Evolutionary conservation across 2,888 invertebrate species (phyloP).

Genomic region (Papilio protenor): DNA sequence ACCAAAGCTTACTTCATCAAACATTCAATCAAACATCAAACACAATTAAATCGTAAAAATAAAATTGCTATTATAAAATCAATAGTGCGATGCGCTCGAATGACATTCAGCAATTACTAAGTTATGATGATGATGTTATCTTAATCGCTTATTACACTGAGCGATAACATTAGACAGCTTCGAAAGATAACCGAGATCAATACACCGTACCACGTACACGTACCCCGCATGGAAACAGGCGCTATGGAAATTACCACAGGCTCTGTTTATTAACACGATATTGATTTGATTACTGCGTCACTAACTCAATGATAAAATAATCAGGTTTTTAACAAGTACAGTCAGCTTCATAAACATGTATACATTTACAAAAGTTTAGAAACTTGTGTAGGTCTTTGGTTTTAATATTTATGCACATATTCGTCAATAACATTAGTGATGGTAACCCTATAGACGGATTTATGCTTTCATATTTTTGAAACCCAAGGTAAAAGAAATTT

Average conservation of each 20-base stretch:
- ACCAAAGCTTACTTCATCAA: too few species aligned
- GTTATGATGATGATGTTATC: constrained; percentile 10
- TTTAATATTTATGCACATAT: too few species aligned
- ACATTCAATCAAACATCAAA: too few species aligned
- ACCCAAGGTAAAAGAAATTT: too few species aligned
- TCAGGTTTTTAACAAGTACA: not conserved
- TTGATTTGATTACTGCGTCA: constrained; percentile 10
- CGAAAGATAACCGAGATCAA: constrained; percentile 14
- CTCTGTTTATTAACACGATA: not conserved
- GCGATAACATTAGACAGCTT: constrained; percentile 14
- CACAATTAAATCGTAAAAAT: too few species aligned
- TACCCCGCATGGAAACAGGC: constrained; percentile 5
- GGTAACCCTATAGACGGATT: too few species aligned
- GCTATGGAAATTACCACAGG: constrained; percentile 17
- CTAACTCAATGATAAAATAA: not conserved
- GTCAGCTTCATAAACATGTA: too few species aligned
- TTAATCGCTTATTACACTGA: constrained; percentile 17
- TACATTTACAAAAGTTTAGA: too few species aligned
- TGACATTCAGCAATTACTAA: constrained; percentile 6
- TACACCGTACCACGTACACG: not conserved
- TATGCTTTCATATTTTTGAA: too few species aligned
- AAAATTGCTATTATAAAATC: not conserved
- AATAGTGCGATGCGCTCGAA: not conserved
- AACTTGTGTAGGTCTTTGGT: too few species aligned
- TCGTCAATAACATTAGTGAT: too few species aligned